phyloP scores from a whole-genome alignment of 2,888 invertebrate species.

The Carabus problematicus region DNA sequence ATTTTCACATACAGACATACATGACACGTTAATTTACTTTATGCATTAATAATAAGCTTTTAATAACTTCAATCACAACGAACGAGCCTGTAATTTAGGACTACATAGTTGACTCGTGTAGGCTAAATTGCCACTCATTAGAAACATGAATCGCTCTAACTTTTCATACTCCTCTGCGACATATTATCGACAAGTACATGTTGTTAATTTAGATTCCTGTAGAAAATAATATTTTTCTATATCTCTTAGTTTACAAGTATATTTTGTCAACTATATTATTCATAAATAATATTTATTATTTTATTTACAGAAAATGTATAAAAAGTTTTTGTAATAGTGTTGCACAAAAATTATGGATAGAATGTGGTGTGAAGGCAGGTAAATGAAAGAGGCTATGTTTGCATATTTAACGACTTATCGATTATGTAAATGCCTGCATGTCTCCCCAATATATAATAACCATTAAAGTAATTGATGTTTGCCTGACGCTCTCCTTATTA shows the following conservation, averaged over 20 bases:
- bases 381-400: constrained; percentile 36
- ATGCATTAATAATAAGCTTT: constrained; percentile 36
- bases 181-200: too few species aligned
- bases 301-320: too few species aligned
- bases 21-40: constrained; percentile 17
- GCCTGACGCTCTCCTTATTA: constrained; percentile 36
- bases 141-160: background rate
- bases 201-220: too few species aligned
- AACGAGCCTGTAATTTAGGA: constrained; percentile 16
- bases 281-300: background rate
- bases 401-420: constrained; percentile 41
- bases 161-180: too few species aligned
- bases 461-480: constrained; percentile 52
- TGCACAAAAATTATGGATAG: background rate
- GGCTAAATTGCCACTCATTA: constrained; percentile 26
- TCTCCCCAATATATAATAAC: constrained; percentile 46
- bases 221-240: background rate
- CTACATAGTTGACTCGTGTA: background rate
- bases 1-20: too few species aligned
- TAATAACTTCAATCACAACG: constrained; percentile 36
- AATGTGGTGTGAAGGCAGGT: constrained; percentile 5
- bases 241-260: background rate
- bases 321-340: too few species aligned
- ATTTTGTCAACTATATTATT: background rate
- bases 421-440: constrained; percentile 37